Conservation (phyloP, 2,113 vertebrate genomes). For the Nipponia nippon region DNA sequence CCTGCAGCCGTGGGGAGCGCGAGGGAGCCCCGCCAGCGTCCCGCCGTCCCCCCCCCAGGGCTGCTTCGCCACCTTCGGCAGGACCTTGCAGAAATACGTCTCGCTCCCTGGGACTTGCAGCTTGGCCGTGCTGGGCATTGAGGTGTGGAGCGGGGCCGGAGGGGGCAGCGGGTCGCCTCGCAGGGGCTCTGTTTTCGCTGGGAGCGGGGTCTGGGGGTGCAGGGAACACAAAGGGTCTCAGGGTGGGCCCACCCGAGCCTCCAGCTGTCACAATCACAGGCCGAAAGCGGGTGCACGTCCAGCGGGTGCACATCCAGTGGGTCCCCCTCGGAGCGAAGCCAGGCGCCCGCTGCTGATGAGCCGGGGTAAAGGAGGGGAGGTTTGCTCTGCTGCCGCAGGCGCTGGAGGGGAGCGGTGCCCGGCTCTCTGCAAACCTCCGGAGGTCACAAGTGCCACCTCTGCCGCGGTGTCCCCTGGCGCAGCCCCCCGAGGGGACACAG, state of each 20-base stretch:
- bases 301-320: accelerated
- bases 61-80: constrained; percentile 29
- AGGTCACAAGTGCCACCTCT: not conserved
- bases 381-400: not conserved
- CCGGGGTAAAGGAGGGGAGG: accelerated
- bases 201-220: not conserved
- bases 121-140: constrained; percentile 20
- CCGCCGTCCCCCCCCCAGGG: not conserved
- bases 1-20: accelerated
- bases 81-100: constrained; percentile 7
- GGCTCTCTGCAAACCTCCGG: not conserved
- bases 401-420: accelerated
- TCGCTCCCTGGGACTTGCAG: constrained; percentile 17
- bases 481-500: not conserved
- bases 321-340: accelerated
- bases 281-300: accelerated
- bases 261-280: accelerated
- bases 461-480: accelerated
- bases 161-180: accelerated
- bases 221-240: not conserved
- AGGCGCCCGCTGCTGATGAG: accelerated
- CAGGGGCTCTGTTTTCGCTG: accelerated
- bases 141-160: not conserved
- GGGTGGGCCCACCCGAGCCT: no score
- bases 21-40: not conserved